Percentiles rank a stretch among this genome's conserved stretches.
Evolutionary conservation across 1,140 invertebrate species (phyloP).

Genomic region (Olivierus martensii): DNA sequence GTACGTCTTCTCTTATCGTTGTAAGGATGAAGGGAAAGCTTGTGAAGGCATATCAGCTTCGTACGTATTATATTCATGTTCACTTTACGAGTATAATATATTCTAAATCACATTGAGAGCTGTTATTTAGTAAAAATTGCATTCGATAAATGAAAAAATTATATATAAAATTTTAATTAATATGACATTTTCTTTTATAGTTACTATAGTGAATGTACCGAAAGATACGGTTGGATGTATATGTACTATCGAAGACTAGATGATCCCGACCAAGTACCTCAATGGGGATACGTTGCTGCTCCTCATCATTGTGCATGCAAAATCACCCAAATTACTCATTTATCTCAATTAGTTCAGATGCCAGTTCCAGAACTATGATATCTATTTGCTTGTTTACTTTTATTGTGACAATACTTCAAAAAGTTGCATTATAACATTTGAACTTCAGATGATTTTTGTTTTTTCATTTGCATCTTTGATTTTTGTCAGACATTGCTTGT

Average conservation of each 20-base stretch:
- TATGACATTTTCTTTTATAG: constrained; percentile 2
- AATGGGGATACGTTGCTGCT: constrained; percentile 19
- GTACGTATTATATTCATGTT: constrained; percentile 11
- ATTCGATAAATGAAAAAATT: too few relatives aligned
- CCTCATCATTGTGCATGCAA: constrained; percentile 24
- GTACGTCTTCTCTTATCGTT: constrained; percentile 20
- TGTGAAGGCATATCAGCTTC: constrained; percentile 13
- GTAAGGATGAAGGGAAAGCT: constrained; percentile 8
- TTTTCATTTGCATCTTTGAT: too few relatives aligned
- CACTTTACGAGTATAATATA: too few relatives aligned
- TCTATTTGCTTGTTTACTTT: too few relatives aligned
- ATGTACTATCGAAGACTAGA: constrained; percentile 19
- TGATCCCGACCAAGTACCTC: constrained; percentile 7
- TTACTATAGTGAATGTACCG: constrained; percentile 21
- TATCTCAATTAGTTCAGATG: neutral
- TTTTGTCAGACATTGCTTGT: too few relatives aligned
- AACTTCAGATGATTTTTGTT: too few relatives aligned
- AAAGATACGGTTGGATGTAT: constrained; percentile 22
- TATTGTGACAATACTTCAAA: too few relatives aligned
- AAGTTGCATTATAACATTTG: too few relatives aligned
- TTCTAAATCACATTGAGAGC: neutral
- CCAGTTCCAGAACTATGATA: too few relatives aligned
- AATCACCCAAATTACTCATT: constrained; percentile 11
- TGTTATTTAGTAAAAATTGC: too few relatives aligned
- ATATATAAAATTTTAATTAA: too few relatives aligned